Base-by-base conservation (phyloP, 2,113 vertebrate genomes). In the Dinomys branickii region DNA sequence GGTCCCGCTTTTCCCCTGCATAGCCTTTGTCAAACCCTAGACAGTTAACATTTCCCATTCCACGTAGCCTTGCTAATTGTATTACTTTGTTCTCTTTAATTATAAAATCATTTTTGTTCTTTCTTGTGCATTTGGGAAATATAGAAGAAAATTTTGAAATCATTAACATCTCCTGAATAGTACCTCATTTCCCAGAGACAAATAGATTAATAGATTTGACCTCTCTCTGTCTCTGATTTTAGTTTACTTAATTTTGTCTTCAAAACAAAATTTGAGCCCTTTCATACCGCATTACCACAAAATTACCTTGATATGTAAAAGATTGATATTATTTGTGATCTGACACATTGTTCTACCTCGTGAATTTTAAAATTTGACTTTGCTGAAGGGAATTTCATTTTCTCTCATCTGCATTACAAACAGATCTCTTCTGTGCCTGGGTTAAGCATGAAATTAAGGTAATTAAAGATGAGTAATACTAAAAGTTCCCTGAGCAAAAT, bases 321-420 rank as follows among this genome's bases (percentile, higher is more conserved):
- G 56, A 56, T 85, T 95, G 44, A 14, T 93, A 52, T 82, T 80
- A 95, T 75, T 96, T 90, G 88, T 84, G 58, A 63, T 86, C 58
- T 26, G 33, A 33, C 38, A 94, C 88, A 90, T 83, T 95, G 94
- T 95, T 97, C 86, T 94, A 93, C 69, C 78, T 94, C 56, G 92
- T 96, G 96, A 97, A 97, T 98, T 97, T 97, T 97, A 97, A 98
- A 97, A 88, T 95, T 95, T 93, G 78, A 91, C 95, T 97, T 97
- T 97, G 95, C 97, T 97, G 88, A 97, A 47, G 95, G 97, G 94
- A 94, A 97, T 96, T 98, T 97, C 81, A 96, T 96, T 97, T 97
- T 94, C 96, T 97, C 96, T 97, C 97, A 96, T 97, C 96, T 97
- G 97, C 97, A 98, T 97, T 97, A 97, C 94, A 97, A 97, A 97